Percentiles rank a stretch among this genome's conserved stretches.
Evolutionary conservation across 2,888 invertebrate genomes (phyloP).

Genomic region (Neoascia interrupta): DNA sequence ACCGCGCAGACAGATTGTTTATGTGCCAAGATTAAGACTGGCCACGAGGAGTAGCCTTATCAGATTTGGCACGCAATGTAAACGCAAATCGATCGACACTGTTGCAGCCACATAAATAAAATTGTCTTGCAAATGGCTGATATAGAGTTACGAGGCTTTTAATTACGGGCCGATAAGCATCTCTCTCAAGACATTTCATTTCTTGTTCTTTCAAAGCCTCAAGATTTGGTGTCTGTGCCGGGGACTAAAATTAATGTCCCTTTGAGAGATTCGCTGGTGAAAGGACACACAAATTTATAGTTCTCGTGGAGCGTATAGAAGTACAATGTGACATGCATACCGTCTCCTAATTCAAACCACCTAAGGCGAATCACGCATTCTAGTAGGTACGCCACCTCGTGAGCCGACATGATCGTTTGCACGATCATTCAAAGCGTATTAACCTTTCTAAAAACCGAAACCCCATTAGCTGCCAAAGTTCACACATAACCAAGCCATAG

Average conservation of each 20-base stretch:
- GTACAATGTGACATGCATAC: background rate
- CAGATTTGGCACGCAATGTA: constrained; percentile 68
- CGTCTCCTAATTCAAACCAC: background rate
- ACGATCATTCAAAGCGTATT: constrained; percentile 44
- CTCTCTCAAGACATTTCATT: constrained; percentile 43
- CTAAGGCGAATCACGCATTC: constrained; percentile 13
- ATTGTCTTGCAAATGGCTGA: constrained; percentile 55
- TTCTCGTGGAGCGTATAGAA: background rate
- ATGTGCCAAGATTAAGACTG: constrained; percentile 57
- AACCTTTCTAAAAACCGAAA: constrained; percentile 65
- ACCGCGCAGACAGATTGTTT: constrained; percentile 37
- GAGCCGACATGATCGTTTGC: constrained; percentile 1
- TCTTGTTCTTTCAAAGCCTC: too few relatives aligned
- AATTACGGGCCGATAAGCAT: constrained; percentile 59
- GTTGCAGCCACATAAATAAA: constrained; percentile 60
- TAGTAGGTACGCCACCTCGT: constrained; percentile 6
- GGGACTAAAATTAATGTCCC: constrained; percentile 15
- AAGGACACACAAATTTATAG: background rate
- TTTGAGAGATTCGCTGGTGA: background rate
- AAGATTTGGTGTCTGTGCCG: too few relatives aligned
- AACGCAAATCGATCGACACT: constrained; percentile 66
- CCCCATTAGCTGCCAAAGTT: constrained; percentile 62
- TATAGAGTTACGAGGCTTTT: constrained; percentile 60
- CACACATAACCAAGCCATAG: constrained; percentile 49
- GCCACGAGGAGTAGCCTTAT: constrained; percentile 50